Evolutionary conservation across 1,140 invertebrate species (phyloP), one percentile per base, ranked within the genome.

Genomic region (Drosophila biarmipes): DNA sequence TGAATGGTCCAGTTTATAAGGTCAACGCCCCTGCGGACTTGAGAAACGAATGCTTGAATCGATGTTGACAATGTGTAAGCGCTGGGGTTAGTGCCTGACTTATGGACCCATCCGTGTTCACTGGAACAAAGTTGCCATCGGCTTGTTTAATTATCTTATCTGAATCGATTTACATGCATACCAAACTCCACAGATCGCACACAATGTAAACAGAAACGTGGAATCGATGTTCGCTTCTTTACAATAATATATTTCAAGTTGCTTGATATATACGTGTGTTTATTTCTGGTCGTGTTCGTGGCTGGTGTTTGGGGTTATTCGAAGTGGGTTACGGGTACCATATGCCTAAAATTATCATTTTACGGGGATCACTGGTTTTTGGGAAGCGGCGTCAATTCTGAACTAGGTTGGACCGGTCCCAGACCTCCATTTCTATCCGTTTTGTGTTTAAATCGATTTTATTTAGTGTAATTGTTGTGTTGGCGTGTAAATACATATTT

Each of bases 231-330:
- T 63, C 37, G 61, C 38, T 73, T 56, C 43, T 52, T 64, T 66
- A 66, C 71, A 75, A 56, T 74, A 52, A 75, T 75, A 75, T 75
- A 74, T 56, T 74, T 74, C 72, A 74, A 73, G 58, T 74, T 46
- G 37, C 56, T 64, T 55, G 69, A 55, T 55, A 52, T 61, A 72
- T 71, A 55, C 37, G 31, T 53, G 15, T 52, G 19, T 42, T 37
- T 46, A 51, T 73, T 35, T 56, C 40, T 52, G n/a, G 46, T 34
- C 35, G 37, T 51, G 52, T 56, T 29, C 52, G 31, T 24, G 48
- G 46, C 51, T n/a, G 37, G 57, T 27, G 29, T 17, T 12, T 48
- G 43, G 45, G 49, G 34, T 15, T 29, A 34, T 31, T 19, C 51
- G 31, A 53, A 53, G 29, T 64, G 61, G 46, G 55, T 62, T 46